Conservation (phyloP, 2,113 vertebrate species). For the Tapirus terrestris region DNA sequence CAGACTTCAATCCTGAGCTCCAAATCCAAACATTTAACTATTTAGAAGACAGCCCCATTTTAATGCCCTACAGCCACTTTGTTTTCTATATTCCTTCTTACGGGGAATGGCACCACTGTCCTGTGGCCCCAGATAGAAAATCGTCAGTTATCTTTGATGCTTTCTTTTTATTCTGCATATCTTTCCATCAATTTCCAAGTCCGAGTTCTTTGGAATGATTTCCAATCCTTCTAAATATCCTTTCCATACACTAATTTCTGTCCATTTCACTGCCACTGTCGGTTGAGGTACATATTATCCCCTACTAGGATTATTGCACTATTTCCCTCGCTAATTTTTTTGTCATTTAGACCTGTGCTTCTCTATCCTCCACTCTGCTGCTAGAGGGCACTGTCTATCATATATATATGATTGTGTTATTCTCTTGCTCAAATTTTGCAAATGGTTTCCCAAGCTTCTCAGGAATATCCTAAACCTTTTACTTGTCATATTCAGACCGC, state of each 20-base stretch:
- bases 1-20: neutral
- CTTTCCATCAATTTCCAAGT: neutral
- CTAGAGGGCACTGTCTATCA: neutral
- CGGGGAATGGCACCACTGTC: neutral
- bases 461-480: neutral
- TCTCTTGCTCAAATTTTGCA: neutral
- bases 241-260: neutral
- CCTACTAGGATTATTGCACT: neutral
- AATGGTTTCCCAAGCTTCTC: neutral
- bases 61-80: neutral
- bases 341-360: neutral
- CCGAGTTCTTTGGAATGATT: neutral
- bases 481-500: neutral
- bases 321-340: neutral
- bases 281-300: neutral
- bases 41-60: neutral
- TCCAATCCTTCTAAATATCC: neutral
- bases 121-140: neutral
- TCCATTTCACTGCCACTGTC: neutral
- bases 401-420: too few species aligned
- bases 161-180: neutral
- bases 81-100: neutral
- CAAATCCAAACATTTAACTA: neutral
- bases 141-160: neutral
- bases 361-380: neutral